Conservation (phyloP, 2,888 invertebrate genomes). For the Eilema sororculum region DNA sequence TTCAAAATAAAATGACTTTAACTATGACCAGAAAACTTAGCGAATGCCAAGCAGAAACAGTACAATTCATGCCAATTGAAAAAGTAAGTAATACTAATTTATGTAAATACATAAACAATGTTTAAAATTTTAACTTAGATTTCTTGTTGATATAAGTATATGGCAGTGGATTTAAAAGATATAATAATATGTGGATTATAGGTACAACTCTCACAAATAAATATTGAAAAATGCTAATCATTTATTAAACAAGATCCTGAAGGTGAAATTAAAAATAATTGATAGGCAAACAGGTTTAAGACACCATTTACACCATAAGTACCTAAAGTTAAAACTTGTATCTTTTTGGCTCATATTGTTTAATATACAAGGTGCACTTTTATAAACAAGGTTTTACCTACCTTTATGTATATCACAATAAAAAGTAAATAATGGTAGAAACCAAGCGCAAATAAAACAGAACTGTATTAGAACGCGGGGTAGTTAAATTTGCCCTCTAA, state of each 20-base stretch:
- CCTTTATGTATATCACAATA: neutral
- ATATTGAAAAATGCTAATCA: neutral
- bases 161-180: neutral
- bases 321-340: neutral
- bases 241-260: neutral
- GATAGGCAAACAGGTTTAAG: neutral
- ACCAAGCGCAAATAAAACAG: no score
- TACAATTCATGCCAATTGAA: conserved; percentile 82
- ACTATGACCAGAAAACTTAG: conserved; percentile 83
- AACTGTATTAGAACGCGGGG: no score
- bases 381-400: neutral
- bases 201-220: neutral
- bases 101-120: neutral
- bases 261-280: neutral
- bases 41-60: conserved; percentile 80
- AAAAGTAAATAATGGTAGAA: neutral
- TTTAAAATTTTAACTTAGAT: neutral
- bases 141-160: neutral
- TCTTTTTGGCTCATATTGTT: neutral
- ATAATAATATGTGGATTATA: neutral
- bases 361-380: neutral
- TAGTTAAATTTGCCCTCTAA: no score
- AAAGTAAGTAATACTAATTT: conserved; percentile 68
- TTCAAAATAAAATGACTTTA: conserved; percentile 68
- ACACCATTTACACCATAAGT: neutral